Evolutionary conservation across 2,888 invertebrate genomes (phyloP).

Genomic region (Macrophya annulata): DNA sequence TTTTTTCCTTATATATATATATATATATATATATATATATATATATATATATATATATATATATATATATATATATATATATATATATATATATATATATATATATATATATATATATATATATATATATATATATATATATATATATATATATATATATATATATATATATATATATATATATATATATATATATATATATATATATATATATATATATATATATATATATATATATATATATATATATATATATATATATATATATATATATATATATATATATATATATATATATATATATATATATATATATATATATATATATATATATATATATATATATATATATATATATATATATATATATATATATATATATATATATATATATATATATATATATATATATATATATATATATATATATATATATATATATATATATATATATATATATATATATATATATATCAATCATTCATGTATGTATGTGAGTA

Average conservation of each 20-base stretch:
- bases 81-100: slow-evolving; percentile 31
- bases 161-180: slow-evolving; percentile 8
- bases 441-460: neutral
- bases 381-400: slow-evolving; percentile 5
- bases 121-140: slow-evolving; percentile 5
- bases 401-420: slow-evolving; percentile 17
- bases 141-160: slow-evolving; percentile 11
- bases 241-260: slow-evolving; percentile 18
- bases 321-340: slow-evolving; percentile 11
- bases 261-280: slow-evolving; percentile 31
- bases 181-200: slow-evolving; percentile 17
- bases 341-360: slow-evolving; percentile 8
- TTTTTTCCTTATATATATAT: too few species aligned
- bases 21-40: neutral
- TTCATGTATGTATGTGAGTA: slow-evolving; percentile 51
- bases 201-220: slow-evolving; percentile 5
- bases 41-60: slow-evolving; percentile 17
- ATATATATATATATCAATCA: slow-evolving; percentile 25
- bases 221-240: slow-evolving; percentile 17
- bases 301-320: slow-evolving; percentile 5
- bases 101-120: slow-evolving; percentile 13
- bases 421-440: slow-evolving; percentile 18
- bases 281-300: slow-evolving; percentile 13
- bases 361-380: slow-evolving; percentile 17
- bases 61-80: slow-evolving; percentile 18